Conservation (phyloP, 2,797 vertebrate genomes). For the Linurgus olivaceus region DNA sequence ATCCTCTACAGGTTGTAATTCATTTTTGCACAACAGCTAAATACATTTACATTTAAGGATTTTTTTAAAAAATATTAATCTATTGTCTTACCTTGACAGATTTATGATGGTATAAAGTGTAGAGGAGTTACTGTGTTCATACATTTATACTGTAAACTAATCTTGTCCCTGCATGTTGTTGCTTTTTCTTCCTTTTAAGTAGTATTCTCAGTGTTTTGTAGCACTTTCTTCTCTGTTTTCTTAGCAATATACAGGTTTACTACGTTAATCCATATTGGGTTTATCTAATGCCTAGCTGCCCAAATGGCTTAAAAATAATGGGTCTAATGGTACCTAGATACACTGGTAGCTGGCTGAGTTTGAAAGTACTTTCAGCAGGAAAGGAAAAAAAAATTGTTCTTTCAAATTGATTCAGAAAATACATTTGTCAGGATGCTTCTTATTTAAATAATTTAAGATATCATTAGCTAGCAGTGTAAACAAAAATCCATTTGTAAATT, state of each 20-base stretch:
- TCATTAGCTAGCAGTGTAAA: conserved; percentile 4
- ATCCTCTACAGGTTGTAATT: conserved; percentile 17
- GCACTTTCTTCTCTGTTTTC: conserved; percentile 52
- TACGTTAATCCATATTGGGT: conserved; percentile 29
- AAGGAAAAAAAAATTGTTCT: neutral
- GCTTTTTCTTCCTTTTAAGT: conserved; percentile 48
- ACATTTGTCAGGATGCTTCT: neutral
- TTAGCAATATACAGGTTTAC: conserved; percentile 13
- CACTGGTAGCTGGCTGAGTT: neutral
- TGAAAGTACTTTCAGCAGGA: neutral
- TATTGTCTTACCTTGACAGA: conserved; percentile 58
- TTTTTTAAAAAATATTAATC: neutral
- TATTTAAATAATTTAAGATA: conserved; percentile 38
- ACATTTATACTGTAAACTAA: conserved; percentile 40
- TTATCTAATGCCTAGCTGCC: conserved; percentile 25
- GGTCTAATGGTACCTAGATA: neutral
- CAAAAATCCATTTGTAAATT: conserved; percentile 17
- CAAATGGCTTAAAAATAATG: conserved; percentile 39
- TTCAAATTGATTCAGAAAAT: neutral
- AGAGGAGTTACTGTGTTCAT: conserved; percentile 54
- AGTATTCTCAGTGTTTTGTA: neutral
- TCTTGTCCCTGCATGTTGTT: conserved; percentile 60
- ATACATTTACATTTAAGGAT: conserved; percentile 36
- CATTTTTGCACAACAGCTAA: conserved; percentile 52
- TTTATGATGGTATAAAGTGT: conserved; percentile 17